Base-by-base conservation (phyloP, 2,797 vertebrate species). In the Mionectes olivaceus region DNA sequence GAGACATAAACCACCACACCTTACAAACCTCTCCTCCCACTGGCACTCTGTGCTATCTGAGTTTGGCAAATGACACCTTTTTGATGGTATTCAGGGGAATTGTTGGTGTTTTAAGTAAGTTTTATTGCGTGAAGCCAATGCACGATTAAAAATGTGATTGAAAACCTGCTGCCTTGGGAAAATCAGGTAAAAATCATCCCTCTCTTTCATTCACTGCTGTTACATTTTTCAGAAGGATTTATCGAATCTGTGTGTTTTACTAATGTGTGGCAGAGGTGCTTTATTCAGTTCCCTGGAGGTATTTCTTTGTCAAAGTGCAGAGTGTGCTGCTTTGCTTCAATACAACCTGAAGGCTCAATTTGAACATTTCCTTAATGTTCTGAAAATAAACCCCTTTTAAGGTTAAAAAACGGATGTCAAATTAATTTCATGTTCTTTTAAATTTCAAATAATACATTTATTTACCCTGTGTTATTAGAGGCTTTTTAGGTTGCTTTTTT, bases 351-450 rank as follows among this genome's bases (percentile, higher is more conserved):
- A 90, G 32, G 12, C 69, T 92, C 32, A 77, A 52, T 53, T 59
- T 65, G 60, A 77, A 74, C 49, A 55, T 75, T 67, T 73, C 52
- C 73, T 46, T 90, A 37, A 43, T 57, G 12, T 77, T 44, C 50
- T 87, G 76, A 90, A 90, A 87, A 71, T 2, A 95, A 78, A 56
- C 18, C 33, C 79, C 60, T 80, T 12, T 28, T 6, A 64, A 75
- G 10, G 13, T 68, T 68, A 8, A 73, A 63, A 61, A 32, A 8
- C 0, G 7, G 4, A 23, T 93, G 70, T 83, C 30, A 85, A 93
- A 65, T 71, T 44, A 30, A 32, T 52, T 41, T 33, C 2, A 14
- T 33, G 9, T 53, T 55, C 41, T 41, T 75, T 41, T 32, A 21
- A 28, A 61, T 47, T 49, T 70, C 27, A 56, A 57, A 39, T 30